Evolutionary conservation across 2,113 vertebrate species (phyloP), one percentile per base, ranked within the genome.

Genomic region (Perca fluviatilis): DNA sequence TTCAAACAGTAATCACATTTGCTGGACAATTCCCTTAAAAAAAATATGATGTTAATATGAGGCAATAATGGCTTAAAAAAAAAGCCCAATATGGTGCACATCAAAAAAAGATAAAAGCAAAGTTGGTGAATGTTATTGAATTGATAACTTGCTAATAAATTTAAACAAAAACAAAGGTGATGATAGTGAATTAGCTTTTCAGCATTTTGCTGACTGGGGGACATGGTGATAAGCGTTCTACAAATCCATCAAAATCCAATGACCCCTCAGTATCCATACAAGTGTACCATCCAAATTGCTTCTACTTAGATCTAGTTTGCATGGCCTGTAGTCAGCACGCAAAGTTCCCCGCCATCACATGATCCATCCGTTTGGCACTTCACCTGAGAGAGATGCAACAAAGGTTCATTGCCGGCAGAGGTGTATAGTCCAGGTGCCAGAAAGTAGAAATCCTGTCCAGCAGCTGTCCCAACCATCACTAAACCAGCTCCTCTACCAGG

Each of bases 11-110:
- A 53, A 8, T 51, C 27, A 50, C 16, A 18, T 66, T 71, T 61
- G 23, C 23, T 75, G 40, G 50, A 77, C 30, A 71, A 33, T 19
- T 70, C 36, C 15, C 49, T 72, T 19, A 61, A 47, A 73, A 23
- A n/a, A 73, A 21, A 21, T 57, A 21, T 60, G 5, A 23, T 40
- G 5, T 57, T n/a, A 36, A 46, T 57, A 18, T 46, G 25, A 72
- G 18, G 15, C 23, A 47, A 33, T 49, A 15, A 62, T 14, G 27
- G 19, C 23, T 21, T n/a, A n/a, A n/a, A n/a, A n/a, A n/a, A n/a
- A n/a, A n/a, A 58, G 19, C 19, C n/a, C 16, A 0, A 5, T 13
- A 46, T 69, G 30, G 11, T 69, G 33, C 33, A 27, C 58, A 56
- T 54, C 25, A 56, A 21, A 47, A 18, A 50, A 56, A 46, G 18